A percentile compares a stretch with the other conserved stretches of the same genome.
Conservation (phyloP, 2,797 vertebrate genomes). For the Natrix natrix region DNA sequence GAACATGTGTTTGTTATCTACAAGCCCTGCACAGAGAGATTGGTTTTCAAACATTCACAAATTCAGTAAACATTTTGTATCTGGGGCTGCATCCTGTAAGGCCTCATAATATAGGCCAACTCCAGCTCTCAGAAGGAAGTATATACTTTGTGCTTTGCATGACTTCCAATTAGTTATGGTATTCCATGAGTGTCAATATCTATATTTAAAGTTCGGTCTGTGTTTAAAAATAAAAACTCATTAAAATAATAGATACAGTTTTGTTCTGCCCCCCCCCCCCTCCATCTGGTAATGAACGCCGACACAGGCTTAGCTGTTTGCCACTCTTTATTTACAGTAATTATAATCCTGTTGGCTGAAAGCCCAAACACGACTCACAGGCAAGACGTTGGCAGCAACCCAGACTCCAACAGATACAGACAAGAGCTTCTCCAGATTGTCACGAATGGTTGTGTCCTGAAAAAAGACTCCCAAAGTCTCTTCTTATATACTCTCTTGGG, state of each 20-base stretch:
- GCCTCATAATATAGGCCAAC: neutral
- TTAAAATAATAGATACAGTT: neutral
- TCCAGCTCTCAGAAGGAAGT: neutral
- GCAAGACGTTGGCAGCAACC: no score
- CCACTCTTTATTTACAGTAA: no score
- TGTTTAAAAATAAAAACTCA: neutral
- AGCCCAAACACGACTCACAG: no score
- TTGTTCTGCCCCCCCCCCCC: neutral
- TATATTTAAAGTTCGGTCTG: neutral
- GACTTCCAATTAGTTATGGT: neutral
- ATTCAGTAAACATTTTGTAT: neutral
- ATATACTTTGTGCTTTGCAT: neutral
- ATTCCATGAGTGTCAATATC: neutral
- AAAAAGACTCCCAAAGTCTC: no score
- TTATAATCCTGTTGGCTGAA: no score
- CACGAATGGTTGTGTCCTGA: no score
- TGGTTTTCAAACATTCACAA: neutral
- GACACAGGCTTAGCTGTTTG: no score
- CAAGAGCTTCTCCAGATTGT: no score
- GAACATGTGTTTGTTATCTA: neutral
- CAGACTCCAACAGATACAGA: no score
- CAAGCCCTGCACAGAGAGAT: neutral
- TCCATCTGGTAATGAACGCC: no score
- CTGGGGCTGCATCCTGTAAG: neutral
- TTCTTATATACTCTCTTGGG: no score